Evolutionary conservation across 2,888 invertebrate species (phyloP).

Genomic region (Myathropa florea): DNA sequence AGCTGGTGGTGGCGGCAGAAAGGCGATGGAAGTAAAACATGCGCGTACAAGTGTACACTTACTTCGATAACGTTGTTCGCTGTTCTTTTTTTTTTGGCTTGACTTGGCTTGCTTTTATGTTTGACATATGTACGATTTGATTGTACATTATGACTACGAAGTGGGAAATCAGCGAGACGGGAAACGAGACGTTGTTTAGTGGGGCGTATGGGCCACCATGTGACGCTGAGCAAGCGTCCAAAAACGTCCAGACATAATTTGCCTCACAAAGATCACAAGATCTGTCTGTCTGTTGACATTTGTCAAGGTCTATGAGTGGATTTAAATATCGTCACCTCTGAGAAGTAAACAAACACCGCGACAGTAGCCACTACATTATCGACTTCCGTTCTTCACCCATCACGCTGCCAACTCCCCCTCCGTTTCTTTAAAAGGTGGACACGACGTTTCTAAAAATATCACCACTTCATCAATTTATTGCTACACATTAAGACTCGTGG

Average conservation of each 20-base stretch:
- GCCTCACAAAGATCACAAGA: neutral
- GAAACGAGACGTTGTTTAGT: too few relatives aligned
- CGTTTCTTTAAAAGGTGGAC: slow-evolving; percentile 35
- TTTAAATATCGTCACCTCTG: neutral
- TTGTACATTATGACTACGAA: too few relatives aligned
- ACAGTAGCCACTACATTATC: slow-evolving; percentile 4
- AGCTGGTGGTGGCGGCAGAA: neutral
- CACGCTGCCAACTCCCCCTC: neutral
- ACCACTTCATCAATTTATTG: slow-evolving; percentile 66
- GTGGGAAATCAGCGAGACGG: too few relatives aligned
- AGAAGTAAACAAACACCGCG: slow-evolving; percentile 1
- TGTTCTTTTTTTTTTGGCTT: neutral
- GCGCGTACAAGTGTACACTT: neutral
- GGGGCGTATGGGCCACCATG: too few relatives aligned
- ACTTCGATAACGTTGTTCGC: neutral
- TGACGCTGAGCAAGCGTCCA: too few relatives aligned
- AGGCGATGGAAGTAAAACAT: neutral
- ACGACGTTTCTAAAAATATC: slow-evolving; percentile 38
- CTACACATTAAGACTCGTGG: slow-evolving; percentile 48
- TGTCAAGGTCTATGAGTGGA: neutral
- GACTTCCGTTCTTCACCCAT: slow-evolving; percentile 14
- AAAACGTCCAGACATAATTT: too few relatives aligned
- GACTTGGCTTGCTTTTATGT: too few relatives aligned
- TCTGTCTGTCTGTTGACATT: neutral
- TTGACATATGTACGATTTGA: neutral